Base-by-base conservation (phyloP, 2,888 invertebrate species). In the Axea sp. region DNA sequence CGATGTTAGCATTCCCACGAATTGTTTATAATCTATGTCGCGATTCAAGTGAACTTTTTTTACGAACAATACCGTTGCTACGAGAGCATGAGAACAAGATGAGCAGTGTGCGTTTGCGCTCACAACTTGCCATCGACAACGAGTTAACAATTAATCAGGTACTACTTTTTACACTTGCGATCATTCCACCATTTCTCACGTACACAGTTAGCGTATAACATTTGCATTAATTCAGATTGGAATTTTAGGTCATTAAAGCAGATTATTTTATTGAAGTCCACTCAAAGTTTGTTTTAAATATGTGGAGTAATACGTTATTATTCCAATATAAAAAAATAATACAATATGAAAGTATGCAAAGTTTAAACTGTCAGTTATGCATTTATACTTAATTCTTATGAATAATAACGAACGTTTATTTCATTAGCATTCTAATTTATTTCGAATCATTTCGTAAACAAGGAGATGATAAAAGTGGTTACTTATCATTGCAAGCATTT, bases 11-110 rank as follows among this genome's bases (percentile, higher is more conserved):
- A 62, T 68, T 68, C 59, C 35, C 59, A 69, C 57, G 43, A 69
- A 60, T 69, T 60, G 68, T 67, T 68, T 31, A 41, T 41, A 51
- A 68, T 59, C 51, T 68, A 28, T 60, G 68, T 45, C 68, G 60
- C 45, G 60, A 8, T 24, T 43, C 45, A 37, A 28, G 45, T 60
- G 28, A 41, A 69, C 51, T 43, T 69, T 68, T 49, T 57, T 64
- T 60, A 55, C 43, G 51, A 47, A 59, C 59, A 59, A 60, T 69
- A 69, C 53, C 45, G 60, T 60, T 53, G 68, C 14, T 12, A 12
- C 28, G 60, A 51, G 59, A 59, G 51, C 51, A 51, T 69, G 68
- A 69, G 68, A 69, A 69, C 37, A 33, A 30, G 60, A 60, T 39
- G 37, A 60, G 28, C n/a, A 30, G 19, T 19, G n/a, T 47, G 22